Base-by-base conservation (phyloP, 1,140 invertebrate species). In the Chelonus insularis region DNA sequence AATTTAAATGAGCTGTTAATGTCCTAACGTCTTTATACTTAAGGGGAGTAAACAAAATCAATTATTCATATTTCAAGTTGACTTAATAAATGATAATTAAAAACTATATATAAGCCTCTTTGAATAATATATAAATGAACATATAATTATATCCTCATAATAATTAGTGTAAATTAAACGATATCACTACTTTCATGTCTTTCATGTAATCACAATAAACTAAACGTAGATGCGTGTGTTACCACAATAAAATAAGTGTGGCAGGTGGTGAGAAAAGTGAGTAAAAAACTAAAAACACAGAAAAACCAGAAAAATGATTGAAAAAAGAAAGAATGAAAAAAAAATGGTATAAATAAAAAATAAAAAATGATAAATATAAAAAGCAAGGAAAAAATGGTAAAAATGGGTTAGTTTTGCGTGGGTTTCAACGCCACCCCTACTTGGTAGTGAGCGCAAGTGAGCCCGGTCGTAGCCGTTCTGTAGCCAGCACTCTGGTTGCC, bases 381-480 rank as follows among this genome's bases (percentile, higher is more conserved):
- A n/a, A 37, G 6, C 11, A 20, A 50, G 14, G 41, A 16, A n/a
- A 41, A 66, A 57, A 63, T 23, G n/a, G 45, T 14, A 37, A 21
- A 48, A 65, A 69, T 67, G 69, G 71, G 71, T 71, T 66, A 72
- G 73, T 70, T 72, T 71, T 70, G 73, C 71, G 71, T 73, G 76
- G 71, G 72, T 72, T 75, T 78, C 72, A 72, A 73, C 77, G 72
- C 75, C 75, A 74, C 74, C 77, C 75, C 75, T 79, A 78, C 23
- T 39, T 16, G 6, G 20, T 12, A 16, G 12, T 12, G 16, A 39
- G 23, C 58, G 21, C 51, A 37, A 43, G 41, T 37, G 45, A 48
- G 23, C 58, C 51, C 51, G 51, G 59, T 61, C 59, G 39, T 55
- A 61, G 55, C 58, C 62, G 56, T 50, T 59, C 39, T 45, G 57